Evolutionary conservation across 1,140 invertebrate species (phyloP).

Genomic region (Drosophila funebris): DNA sequence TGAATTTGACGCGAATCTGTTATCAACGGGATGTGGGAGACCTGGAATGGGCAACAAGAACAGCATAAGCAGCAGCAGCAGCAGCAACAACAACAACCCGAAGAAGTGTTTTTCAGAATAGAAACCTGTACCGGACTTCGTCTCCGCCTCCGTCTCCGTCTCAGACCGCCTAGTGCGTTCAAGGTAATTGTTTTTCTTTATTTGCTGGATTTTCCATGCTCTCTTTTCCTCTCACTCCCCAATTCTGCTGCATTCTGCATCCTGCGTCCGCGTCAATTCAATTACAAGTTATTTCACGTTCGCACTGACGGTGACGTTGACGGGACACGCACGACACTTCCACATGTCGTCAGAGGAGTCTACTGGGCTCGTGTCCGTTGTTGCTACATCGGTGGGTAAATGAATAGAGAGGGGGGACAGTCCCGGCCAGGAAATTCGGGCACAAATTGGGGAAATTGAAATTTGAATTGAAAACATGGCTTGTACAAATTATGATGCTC

Average conservation of each 20-base stretch:
- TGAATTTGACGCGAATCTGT: neutral
- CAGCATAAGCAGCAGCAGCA: neutral
- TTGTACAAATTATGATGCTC: slow-evolving; percentile 47
- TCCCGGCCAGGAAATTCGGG: slow-evolving; percentile 59
- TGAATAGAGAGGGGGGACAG: neutral
- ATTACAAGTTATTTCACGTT: slow-evolving; percentile 67
- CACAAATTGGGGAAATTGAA: slow-evolving; percentile 71
- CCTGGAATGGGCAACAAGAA: neutral
- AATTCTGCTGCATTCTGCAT: slow-evolving; percentile 46
- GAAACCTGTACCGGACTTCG: too few species aligned
- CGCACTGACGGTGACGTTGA: slow-evolving; percentile 24
- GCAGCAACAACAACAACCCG: neutral
- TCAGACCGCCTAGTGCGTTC: slow-evolving; percentile 64
- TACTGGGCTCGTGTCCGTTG: neutral
- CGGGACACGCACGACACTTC: slow-evolving; percentile 40
- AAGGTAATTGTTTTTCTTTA: slow-evolving; percentile 75
- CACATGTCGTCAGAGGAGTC: slow-evolving; percentile 42
- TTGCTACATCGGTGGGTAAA: neutral
- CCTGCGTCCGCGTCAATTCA: slow-evolving; percentile 74
- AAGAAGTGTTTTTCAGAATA: neutral
- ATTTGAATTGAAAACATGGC: slow-evolving; percentile 70
- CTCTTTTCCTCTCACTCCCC: neutral
- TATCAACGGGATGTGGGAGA: too few species aligned
- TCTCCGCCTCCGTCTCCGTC: neutral
- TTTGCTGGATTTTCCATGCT: slow-evolving; percentile 20